Base-by-base conservation (phyloP, 92 coral and sea anemone genomes). In the Umimayanthus chanpuru region DNA sequence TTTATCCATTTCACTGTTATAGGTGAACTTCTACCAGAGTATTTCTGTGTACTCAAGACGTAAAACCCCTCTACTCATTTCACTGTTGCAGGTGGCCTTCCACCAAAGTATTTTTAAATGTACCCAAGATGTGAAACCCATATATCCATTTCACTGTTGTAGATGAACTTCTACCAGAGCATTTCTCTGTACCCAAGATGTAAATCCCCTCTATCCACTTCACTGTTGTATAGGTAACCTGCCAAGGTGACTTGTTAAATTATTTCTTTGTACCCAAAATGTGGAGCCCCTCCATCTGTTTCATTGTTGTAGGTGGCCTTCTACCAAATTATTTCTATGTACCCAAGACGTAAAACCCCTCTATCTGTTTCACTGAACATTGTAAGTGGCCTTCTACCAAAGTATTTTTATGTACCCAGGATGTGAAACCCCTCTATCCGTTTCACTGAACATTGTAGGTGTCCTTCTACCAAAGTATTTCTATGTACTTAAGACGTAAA, bases 131-230 rank as follows among this genome's bases (percentile, higher is more conserved):
- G 16, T 89, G 38, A 70, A 70, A 70, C 18, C 38, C 38, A 15
- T 8, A 15, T 28, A 75, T 84, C 11, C 11, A 0, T 65, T 49
- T 79, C 56, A 50, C 72, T 68, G 25, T 18, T 29, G 14, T 67
- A 91, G 96, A 90, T 40, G 98, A 93, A 85, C 89, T 96, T 32
- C 1, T 32, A 10, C 99, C 98, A 8, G 93, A 94, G 77, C 95
- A 89, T 86, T 97, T 92, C 85, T 97, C 71, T 85, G 98, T 97
- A 43, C 98, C 99, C 7, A 88, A 92, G 85, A 88, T 91, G n/a
- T 88, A 3, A 10, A 50, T 11, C 3, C 44, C 0, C 23, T 25
- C 21, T 30, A 2, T 73, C 44, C 4, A 0, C 32, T 73, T 8
- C 21, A 29, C 44, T 25, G 40, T 73, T 73, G 21, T n/a, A n/a